Conservation (phyloP, 2,113 vertebrate genomes). For the Myotis yumanensis region DNA sequence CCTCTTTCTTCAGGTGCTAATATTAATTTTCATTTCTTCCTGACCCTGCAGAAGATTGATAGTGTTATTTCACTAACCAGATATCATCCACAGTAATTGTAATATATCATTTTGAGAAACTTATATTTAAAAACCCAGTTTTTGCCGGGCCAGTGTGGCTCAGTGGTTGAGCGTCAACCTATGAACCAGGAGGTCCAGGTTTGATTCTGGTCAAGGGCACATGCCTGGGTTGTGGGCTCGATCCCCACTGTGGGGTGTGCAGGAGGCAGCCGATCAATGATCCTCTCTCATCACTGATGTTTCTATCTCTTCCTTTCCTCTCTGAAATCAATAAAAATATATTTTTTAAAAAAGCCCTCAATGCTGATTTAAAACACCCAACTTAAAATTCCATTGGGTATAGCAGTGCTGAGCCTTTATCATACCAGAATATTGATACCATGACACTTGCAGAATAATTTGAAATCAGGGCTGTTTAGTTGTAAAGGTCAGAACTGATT, state of each 20-base stretch:
- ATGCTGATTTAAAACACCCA: not conserved
- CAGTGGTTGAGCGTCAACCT: too few relatives aligned
- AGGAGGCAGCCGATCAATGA: too few relatives aligned
- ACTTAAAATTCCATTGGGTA: not conserved
- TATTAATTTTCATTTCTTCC: conserved; percentile 42
- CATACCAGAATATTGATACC: not conserved
- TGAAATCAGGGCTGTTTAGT: conserved; percentile 7
- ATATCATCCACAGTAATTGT: not conserved
- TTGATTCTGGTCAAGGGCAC: too few relatives aligned
- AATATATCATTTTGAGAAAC: conserved; percentile 31
- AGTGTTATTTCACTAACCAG: not conserved
- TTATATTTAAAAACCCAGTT: conserved; percentile 17
- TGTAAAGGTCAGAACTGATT: not conserved
- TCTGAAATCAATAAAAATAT: too few relatives aligned
- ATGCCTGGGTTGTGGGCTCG: too few relatives aligned
- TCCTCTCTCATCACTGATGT: too few relatives aligned
- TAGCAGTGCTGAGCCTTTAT: not conserved
- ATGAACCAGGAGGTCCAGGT: too few relatives aligned
- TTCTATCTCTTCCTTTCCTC: too few relatives aligned
- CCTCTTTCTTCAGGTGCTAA: not conserved
- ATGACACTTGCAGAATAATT: conserved; percentile 12
- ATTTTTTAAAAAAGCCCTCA: not conserved
- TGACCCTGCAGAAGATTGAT: not conserved
- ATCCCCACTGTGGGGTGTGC: too few relatives aligned
- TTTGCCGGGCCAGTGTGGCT: too few relatives aligned